Conservation (phyloP, 2,113 vertebrate genomes). For the Leucopsar rothschildi region DNA sequence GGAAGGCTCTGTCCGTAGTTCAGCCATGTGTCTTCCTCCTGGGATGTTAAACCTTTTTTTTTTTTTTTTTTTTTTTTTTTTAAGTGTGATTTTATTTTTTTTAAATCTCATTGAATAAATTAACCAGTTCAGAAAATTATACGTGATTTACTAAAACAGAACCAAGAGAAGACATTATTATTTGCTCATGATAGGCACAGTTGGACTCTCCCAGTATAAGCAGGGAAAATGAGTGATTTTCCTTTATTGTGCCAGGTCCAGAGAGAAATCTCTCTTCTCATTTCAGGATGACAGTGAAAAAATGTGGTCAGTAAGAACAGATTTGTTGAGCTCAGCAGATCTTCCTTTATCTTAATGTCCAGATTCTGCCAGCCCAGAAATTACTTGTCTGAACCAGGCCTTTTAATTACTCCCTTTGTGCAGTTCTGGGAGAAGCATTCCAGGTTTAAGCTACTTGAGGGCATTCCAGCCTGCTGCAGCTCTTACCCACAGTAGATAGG, state of each 20-base stretch:
- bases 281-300: background rate
- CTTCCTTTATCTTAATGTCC: constrained; percentile 12
- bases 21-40: accelerated
- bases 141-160: background rate
- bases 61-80: background rate
- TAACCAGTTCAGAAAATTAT: background rate
- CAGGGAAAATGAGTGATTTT: background rate
- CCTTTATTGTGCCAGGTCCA: background rate
- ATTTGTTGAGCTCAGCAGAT: background rate
- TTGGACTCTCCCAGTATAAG: background rate
- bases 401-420: constrained; percentile 38
- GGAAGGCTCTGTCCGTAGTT: background rate
- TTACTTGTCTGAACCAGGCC: background rate
- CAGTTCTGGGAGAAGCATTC: background rate
- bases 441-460: background rate
- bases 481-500: background rate
- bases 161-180: background rate
- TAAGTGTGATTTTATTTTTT: background rate
- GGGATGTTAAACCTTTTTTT: background rate
- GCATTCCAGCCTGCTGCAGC: background rate
- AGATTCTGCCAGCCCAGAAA: constrained; percentile 3
- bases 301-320: background rate
- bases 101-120: background rate
- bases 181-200: background rate
- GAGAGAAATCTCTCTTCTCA: background rate